Evolutionary conservation across 2,888 invertebrate genomes (phyloP).

Genomic region (Resseliella maxima): DNA sequence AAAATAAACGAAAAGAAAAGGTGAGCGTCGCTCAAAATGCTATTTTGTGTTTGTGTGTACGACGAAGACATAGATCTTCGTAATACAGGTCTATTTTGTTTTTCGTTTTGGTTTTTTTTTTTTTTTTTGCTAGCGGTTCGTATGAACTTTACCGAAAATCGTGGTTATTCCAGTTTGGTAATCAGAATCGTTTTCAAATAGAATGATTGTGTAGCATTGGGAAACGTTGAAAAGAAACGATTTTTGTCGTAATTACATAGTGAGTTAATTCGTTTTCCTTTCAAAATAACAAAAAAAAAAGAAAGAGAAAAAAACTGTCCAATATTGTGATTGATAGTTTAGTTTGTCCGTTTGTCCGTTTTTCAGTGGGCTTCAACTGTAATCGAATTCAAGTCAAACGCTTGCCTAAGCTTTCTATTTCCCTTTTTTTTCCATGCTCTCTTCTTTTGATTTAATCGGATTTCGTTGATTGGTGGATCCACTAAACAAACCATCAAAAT

Average conservation of each 20-base stretch:
- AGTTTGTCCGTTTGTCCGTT: background rate
- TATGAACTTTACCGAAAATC: conserved; percentile 55
- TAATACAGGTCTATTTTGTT: conserved; percentile 33
- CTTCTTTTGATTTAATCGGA: background rate
- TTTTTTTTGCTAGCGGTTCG: background rate
- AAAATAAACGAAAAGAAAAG: conserved; percentile 37
- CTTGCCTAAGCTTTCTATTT: conserved; percentile 23
- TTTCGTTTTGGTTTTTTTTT: background rate
- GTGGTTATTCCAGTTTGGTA: conserved; percentile 44
- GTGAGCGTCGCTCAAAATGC: background rate
- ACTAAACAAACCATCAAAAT: background rate
- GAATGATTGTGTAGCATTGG: conserved; percentile 25
- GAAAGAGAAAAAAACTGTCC: conserved; percentile 37
- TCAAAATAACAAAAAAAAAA: background rate
- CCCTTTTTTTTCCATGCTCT: background rate
- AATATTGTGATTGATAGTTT: conserved; percentile 53
- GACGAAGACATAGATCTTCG: background rate
- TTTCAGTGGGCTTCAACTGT: background rate
- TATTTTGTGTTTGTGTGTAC: background rate
- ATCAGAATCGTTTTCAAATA: conserved; percentile 41
- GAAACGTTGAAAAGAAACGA: conserved; percentile 41
- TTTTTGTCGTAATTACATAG: conserved; percentile 34
- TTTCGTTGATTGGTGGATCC: conserved; percentile 43
- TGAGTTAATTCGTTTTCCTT: conserved; percentile 46
- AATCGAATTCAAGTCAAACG: background rate